These are phyloP conservation scores for Gambelia wislizenii DNA, from an alignment of 2,797 vertebrate genomes.

Conservation along the genomic window DNA sequence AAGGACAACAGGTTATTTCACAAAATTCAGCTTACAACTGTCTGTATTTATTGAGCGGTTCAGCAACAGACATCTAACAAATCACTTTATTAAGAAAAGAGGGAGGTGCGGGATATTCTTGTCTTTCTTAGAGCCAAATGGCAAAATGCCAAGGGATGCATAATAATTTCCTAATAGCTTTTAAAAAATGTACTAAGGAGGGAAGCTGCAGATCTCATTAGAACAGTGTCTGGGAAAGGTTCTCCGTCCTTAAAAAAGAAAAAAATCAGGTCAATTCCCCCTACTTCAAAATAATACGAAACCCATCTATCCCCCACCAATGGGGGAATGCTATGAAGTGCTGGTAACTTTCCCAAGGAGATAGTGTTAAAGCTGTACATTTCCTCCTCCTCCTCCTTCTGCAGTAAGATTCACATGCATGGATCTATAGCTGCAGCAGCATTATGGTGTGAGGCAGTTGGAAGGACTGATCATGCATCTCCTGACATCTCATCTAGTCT, in stretches of 20 bases:
- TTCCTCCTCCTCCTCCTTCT: not conserved
- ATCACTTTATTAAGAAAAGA: not conserved
- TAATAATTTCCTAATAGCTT: not conserved
- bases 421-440: not conserved
- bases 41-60: not conserved
- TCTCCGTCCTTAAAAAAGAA: not conserved
- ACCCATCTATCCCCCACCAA: not conserved
- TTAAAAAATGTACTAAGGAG: not conserved
- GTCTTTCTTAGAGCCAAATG: not conserved
- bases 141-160: not conserved
- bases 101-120: not conserved
- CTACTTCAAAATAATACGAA: not conserved
- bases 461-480: not conserved
- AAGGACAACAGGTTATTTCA: constrained; percentile 20
- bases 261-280: not conserved
- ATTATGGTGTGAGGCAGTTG: too few species aligned
- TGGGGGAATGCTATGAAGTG: not conserved
- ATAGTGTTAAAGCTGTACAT: not conserved
- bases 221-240: not conserved
- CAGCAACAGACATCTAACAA: not conserved
- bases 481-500: not conserved
- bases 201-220: not conserved
- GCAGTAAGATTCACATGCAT: not conserved
- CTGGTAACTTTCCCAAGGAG: not conserved
- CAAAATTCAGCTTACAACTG: constrained; percentile 2